Percentiles rank a stretch among this genome's conserved stretches.
phyloP scores from a whole-genome alignment of 1,140 invertebrate species.

The Euglossa dilemma region DNA sequence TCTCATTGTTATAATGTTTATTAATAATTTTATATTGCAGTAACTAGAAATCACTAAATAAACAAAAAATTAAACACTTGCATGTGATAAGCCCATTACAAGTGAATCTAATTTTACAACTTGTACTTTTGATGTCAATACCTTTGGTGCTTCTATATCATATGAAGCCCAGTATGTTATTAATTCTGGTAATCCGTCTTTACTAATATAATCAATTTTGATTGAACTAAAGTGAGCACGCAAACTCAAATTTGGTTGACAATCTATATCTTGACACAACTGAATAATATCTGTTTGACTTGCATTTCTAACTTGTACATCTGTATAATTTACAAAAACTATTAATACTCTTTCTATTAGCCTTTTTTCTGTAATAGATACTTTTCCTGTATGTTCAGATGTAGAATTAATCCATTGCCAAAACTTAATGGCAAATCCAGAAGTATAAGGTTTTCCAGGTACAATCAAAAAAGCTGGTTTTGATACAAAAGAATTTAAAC shows the following conservation, averaged over 20 bases:
- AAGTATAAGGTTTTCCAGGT: constrained; percentile 81
- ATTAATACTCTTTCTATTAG: constrained; percentile 89
- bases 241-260: constrained; percentile 88
- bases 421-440: constrained; percentile 90
- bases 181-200: constrained; percentile 88
- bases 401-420: constrained; percentile 86
- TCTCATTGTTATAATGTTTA: constrained; percentile 17
- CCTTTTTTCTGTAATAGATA: constrained; percentile 76
- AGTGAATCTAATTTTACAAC: constrained; percentile 76
- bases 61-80: constrained; percentile 36
- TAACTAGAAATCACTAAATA: not conserved
- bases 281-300: constrained; percentile 89
- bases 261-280: constrained; percentile 86
- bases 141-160: constrained; percentile 60
- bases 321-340: constrained; percentile 88
- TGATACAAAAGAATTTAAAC: constrained; percentile 85
- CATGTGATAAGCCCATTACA: constrained; percentile 55
- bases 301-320: constrained; percentile 88
- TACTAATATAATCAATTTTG: constrained; percentile 86
- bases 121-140: constrained; percentile 76
- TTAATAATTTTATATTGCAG: constrained; percentile 17
- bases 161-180: constrained; percentile 85
- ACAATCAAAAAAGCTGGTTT: constrained; percentile 84
- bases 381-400: constrained; percentile 41
- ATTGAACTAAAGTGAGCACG: constrained; percentile 85